A percentile compares a stretch with the other conserved stretches of the same genome.
phyloP scores from a whole-genome alignment of 2,888 invertebrate species.

The Zygaena filipendulae region DNA sequence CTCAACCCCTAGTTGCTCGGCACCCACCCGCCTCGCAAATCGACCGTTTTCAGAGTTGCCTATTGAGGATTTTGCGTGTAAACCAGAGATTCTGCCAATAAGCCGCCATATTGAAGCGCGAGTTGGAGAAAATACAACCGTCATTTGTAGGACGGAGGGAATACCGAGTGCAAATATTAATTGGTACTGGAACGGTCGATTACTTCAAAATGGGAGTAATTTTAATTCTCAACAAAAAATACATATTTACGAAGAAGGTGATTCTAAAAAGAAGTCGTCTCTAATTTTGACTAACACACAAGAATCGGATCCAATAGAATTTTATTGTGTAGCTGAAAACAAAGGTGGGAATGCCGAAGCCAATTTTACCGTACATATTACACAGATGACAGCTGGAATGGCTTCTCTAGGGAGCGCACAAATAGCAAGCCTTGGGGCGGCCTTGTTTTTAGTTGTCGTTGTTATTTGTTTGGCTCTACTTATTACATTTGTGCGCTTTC shows the following conservation, averaged over 20 bases:
- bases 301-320: conserved; percentile 84
- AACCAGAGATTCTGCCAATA: conserved; percentile 81
- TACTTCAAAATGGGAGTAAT: conserved; percentile 79
- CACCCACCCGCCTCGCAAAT: conserved; percentile 76
- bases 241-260: conserved; percentile 80
- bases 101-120: conserved; percentile 82
- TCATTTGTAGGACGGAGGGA: conserved; percentile 83
- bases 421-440: conserved; percentile 86
- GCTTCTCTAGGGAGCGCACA: conserved; percentile 85
- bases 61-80: conserved; percentile 87
- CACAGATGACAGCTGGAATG: conserved; percentile 81
- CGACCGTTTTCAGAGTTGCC: conserved; percentile 80
- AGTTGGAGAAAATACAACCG: conserved; percentile 86
- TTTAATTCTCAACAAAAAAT: conserved; percentile 83
- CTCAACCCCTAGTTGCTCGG: conserved; percentile 82
- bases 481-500: conserved; percentile 78
- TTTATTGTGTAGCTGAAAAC: conserved; percentile 92
- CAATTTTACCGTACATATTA: conserved; percentile 88
- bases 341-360: conserved; percentile 88
- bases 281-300: conserved; percentile 85
- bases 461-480: conserved; percentile 77
- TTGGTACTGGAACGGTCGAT: conserved; percentile 89
- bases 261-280: conserved; percentile 79
- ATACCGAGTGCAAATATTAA: conserved; percentile 83
- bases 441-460: conserved; percentile 80